phyloP scores from a whole-genome alignment of 2,888 invertebrate genomes.

The Sarcophaga subvicina region DNA sequence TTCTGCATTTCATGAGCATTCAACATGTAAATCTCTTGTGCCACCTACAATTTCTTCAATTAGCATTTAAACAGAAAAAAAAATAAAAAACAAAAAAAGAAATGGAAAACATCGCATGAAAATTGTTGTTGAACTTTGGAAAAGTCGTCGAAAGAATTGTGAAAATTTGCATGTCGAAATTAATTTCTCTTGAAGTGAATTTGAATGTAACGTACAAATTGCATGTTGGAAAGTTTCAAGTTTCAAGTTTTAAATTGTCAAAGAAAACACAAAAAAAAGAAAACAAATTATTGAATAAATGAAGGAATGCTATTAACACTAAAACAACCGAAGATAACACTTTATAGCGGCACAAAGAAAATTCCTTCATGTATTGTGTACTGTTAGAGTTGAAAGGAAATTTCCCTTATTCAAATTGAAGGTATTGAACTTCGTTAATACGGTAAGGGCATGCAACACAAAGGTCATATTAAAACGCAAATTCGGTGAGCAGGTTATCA shows the following conservation, averaged over 20 bases:
- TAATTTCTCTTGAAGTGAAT: not conserved
- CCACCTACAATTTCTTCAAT: constrained; percentile 32
- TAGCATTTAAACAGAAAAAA: constrained; percentile 14
- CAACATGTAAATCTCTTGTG: too few relatives aligned
- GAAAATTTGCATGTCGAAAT: not conserved
- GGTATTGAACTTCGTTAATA: too few relatives aligned
- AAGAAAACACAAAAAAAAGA: not conserved
- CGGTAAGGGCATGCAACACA: too few relatives aligned
- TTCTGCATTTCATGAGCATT: too few relatives aligned
- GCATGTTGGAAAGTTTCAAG: not conserved
- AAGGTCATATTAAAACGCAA: too few relatives aligned
- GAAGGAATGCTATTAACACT: not conserved
- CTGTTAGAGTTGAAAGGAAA: too few relatives aligned
- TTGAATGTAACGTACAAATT: not conserved
- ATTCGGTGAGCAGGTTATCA: too few relatives aligned
- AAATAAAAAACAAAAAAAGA: not conserved
- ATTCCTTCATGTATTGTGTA: too few relatives aligned
- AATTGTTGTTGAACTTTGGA: not conserved
- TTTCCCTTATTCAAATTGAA: too few relatives aligned
- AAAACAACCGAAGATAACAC: not conserved
- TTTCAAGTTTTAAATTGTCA: not conserved
- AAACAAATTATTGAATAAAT: not conserved
- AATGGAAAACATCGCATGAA: constrained; percentile 3
- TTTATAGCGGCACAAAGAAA: not conserved
- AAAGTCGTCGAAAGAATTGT: not conserved